Evolutionary conservation across 2,888 invertebrate species (phyloP), one percentile per base, ranked within the genome.

Genomic region (Drosophila affinis): DNA sequence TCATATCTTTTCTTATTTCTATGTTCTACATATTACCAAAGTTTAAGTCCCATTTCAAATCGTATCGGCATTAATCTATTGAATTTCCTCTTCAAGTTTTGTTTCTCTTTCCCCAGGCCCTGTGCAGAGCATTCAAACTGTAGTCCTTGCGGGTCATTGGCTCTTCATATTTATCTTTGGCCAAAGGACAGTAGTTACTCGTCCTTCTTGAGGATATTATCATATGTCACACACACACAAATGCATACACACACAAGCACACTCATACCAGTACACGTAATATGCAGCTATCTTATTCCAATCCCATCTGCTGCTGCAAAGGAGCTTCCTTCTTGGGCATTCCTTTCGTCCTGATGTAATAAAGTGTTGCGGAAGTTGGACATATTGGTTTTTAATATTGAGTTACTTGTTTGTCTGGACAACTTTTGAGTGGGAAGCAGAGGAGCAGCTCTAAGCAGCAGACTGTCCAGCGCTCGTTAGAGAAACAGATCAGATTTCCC

Each of bases 361-460:
- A 73, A 59, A 80, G 70, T 81, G 69, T 75, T 80, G 71, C 72
- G 70, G 63, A 75, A 77, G 75, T 71, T 78, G 73, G 75, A 78
- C 78, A 81, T 81, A 87, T 85, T 84, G 81, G 76, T 75, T 85
- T 85, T 87, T 79, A 86, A 81, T 84, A 86, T 84, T 83, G 83
- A 79, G 76, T 84, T 86, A 86, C 83, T 75, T 74, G 75, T 70
- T 75, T 70, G 69, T 67, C 72, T 62, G 65, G 57, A 46, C 65
- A 51, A 58, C 60, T 72, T 72, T 68, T 63, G 52, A 72, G 72
- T 64, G 63, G 72, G 79, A 65, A 57, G 49, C 75, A 62, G 47
- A 54, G 55, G 9, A 29, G 29, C 44, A n/a, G n/a, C 7, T 21
- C 52, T 44, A 29, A 27, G 49, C 21, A 52, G 61, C 44, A 56